Base-by-base conservation (phyloP, 2,888 invertebrate species). In the Helobdella robusta region DNA sequence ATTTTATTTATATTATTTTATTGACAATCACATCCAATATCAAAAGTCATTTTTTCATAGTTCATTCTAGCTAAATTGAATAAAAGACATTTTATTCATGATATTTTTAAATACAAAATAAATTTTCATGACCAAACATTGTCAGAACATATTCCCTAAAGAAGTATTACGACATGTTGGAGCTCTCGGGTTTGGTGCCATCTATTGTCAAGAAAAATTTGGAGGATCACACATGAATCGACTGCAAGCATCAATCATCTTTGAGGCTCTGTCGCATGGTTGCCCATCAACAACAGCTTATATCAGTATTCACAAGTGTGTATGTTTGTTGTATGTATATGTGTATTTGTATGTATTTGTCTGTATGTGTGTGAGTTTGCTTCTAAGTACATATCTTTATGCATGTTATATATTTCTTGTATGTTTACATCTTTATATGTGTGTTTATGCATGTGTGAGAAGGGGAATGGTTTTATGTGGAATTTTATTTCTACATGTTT, bases 241-340 rank as follows among this genome's bases (percentile, higher is more conserved):
- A 35, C 72, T 83, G 32, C 83, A 84, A 73, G 81, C 83, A 1
- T 83, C 83, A 0, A 70, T 84, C 15, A 82, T 83, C 66, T 84
- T 84, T 74, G 84, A 84, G 75, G 82, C 84, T n/a, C 72, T 84
- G 28, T 76, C 83, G 0, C 79, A 79, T 65, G 84, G 84, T 18
- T 83, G 83, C 76, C 79, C 81, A 46, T 81, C 82, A 48, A 84
- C 84, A 2, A 82, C 83, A 18, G 84, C 84, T 18, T 84, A 83
- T 71, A 79, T 84, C 65, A 82, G 80, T 69, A 84, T 84, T 71
- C 84, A 84, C 74, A 84, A 84, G 82, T 83, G 75, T 46, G 60
- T 60, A 65, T 20, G 15, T 30, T 15, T 30, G 11, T 28, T 32
- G 20, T 34, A 18, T 52, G 20, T 1, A n/a, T 58, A 25, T 52